Base-by-base conservation (phyloP, 2,888 invertebrate genomes). In the Thera obeliscata region DNA sequence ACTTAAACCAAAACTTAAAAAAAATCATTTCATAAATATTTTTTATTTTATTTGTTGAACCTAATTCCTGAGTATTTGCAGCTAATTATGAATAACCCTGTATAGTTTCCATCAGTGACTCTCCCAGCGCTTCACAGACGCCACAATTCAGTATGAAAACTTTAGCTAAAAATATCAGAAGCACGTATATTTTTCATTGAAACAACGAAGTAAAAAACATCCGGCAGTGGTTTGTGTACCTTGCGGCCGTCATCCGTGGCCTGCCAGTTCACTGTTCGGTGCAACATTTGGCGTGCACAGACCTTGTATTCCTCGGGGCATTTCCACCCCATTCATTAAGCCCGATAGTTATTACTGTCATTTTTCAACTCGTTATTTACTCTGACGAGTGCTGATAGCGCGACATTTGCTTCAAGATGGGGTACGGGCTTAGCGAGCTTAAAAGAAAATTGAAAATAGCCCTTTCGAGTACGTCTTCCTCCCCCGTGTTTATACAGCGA, bases 291-390 rank as follows among this genome's bases (percentile, higher is more conserved):
- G 91, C 85, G 83, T 77, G 76, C 73, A 59, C 81, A 75, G 76
- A 77, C 81, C 89, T 85, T 87, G 89, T 91, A 91, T 90, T 89
- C 93, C 93, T 89, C 75, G 72, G 93, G 93, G 93, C 88, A 89
- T 92, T 86, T 81, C 86, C 90, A 81, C 93, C 93, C 93, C 86
- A 89, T 88, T 92, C 93, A 93, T 93, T 93, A 93, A 86, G 86
- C 88, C 87, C 86, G 81, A 91, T 92, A 93, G 93, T 93, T 93
- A 93, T 93, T 92, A 89, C 93, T 89, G 92, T 91, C 92, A 93
- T 93, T 93, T 93, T 93, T 93, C 93, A 93, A 93, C 93, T 93
- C 91, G 92, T 93, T 93, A 93, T 93, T 93, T 93, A 93, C 91
- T 91, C 90, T 89, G 91, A 89, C 86, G 80, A 87, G 86, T 87